These are phyloP conservation scores for Conus betulinus DNA, from an alignment of 1,140 invertebrate species.

Conservation along the genomic window DNA sequence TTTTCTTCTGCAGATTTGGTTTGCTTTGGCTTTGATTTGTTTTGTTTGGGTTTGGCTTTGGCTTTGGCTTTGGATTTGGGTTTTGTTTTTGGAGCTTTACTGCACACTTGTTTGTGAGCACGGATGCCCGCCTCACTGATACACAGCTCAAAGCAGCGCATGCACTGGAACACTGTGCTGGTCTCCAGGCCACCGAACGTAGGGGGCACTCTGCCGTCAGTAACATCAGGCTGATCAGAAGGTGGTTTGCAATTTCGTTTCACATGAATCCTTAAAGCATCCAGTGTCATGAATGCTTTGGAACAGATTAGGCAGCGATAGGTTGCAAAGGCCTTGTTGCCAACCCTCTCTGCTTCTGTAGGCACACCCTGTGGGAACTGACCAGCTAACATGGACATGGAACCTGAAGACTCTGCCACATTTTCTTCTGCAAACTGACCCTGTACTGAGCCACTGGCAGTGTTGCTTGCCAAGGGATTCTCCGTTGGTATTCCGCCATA, in stretches of 20 bases:
- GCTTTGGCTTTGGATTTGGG: conserved; percentile 24
- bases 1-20: conserved; percentile 30
- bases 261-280: conserved; percentile 40
- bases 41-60: background rate
- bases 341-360: conserved; percentile 30
- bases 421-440: background rate
- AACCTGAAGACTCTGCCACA: background rate
- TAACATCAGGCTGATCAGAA: conserved; percentile 17
- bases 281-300: conserved; percentile 42
- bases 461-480: background rate
- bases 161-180: conserved; percentile 50
- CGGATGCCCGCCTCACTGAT: conserved; percentile 48
- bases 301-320: conserved; percentile 50
- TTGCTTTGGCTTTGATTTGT: conserved; percentile 5
- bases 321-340: conserved; percentile 40
- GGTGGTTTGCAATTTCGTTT: conserved; percentile 46
- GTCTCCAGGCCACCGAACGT: conserved; percentile 42
- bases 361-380: background rate
- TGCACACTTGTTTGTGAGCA: conserved; percentile 45
- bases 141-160: conserved; percentile 48
- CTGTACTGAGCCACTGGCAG: background rate
- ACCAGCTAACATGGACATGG: background rate
- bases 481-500: background rate
- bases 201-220: conserved; percentile 35
- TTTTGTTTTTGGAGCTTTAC: conserved; percentile 32